Evolutionary conservation across 2,797 vertebrate species (phyloP).

Genomic region (Percopsis omiscomaycus): DNA sequence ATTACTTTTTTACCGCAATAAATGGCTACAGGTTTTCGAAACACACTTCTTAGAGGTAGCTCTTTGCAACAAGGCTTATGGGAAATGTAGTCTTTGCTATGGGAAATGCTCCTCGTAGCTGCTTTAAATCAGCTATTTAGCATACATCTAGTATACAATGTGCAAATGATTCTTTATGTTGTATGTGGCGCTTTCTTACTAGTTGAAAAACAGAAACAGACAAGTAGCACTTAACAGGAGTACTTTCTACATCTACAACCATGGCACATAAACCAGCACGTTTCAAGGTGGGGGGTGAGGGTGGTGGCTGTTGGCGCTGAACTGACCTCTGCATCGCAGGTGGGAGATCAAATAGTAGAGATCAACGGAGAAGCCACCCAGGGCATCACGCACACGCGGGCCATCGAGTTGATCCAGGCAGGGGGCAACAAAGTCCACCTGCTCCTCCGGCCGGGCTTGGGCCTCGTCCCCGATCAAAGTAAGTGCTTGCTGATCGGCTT

Average conservation of each 20-base stretch:
- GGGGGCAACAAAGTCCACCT: constrained; percentile 92
- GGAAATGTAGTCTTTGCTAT: too few relatives aligned
- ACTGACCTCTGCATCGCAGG: constrained; percentile 69
- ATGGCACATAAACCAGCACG: neutral
- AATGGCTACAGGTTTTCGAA: too few relatives aligned
- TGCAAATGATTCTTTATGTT: neutral
- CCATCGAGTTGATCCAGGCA: constrained; percentile 97
- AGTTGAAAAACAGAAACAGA: too few relatives aligned
- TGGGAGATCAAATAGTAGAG: constrained; percentile 98
- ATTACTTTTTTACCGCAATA: too few relatives aligned
- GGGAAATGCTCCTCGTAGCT: too few relatives aligned
- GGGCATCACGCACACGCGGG: constrained; percentile 96
- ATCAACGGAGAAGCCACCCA: constrained; percentile 97
- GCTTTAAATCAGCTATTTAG: too few relatives aligned
- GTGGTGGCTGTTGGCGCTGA: neutral
- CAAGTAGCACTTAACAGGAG: too few relatives aligned
- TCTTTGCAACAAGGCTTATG: too few relatives aligned
- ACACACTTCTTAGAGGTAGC: too few relatives aligned
- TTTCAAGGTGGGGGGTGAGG: neutral
- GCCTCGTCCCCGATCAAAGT: constrained; percentile 94
- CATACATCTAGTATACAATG: neutral
- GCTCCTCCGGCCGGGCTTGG: constrained; percentile 90
- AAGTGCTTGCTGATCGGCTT: constrained; percentile 56
- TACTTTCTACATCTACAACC: neutral
- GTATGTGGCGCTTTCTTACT: too few relatives aligned